Evolutionary conservation across 1,140 invertebrate genomes (phyloP), one percentile per base, ranked within the genome.

Genomic region (Mizuhopecten yessoensis): DNA sequence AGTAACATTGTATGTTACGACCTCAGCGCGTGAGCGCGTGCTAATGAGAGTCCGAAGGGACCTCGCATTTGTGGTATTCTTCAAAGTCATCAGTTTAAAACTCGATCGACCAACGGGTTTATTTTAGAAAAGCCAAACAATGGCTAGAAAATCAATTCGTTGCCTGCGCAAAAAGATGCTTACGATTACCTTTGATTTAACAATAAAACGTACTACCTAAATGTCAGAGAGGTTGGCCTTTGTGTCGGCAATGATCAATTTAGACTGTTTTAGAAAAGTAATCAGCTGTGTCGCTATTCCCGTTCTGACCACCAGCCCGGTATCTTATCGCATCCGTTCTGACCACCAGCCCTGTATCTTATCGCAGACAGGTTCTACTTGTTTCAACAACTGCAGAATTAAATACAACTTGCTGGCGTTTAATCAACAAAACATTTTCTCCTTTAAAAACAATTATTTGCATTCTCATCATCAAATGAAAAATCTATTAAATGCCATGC

Each of bases 71-170:
- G 57, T 9, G n/a, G 29, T 75, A 75, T 75, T 29, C 57, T n/a
- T 75, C 23, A 75, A 75, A 75, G 57, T 75, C 57, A 75, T 75
- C 57, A 75, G 57, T 75, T 75, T 7, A 75, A 75, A 29, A 75
- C n/a, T 5, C 5, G 29, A n/a, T 75, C 57, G 57, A 7, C n/a
- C 57, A 17, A 29, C 57, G n/a, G 57, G 11, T 75, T 75, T 29
- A 75, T 29, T 75, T 75, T 75, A 75, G 57, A 29, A 75, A 75
- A 75, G 57, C 57, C 23, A 75, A 75, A 75, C 57, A 75, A 75
- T 75, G 57, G 23, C 45, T 49, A 5, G 15, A 49, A 49, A 49
- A 49, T 49, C 45, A 49, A 49, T 49, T 49, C 57, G 2, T 29
- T 17, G 23, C 20, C 20, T 49, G 10, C 11, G 45, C 20, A 49